A percentile compares a stretch with the other conserved stretches of the same genome.
Evolutionary conservation across 2,888 invertebrate species (phyloP).

Genomic region (Taenaris catops): DNA sequence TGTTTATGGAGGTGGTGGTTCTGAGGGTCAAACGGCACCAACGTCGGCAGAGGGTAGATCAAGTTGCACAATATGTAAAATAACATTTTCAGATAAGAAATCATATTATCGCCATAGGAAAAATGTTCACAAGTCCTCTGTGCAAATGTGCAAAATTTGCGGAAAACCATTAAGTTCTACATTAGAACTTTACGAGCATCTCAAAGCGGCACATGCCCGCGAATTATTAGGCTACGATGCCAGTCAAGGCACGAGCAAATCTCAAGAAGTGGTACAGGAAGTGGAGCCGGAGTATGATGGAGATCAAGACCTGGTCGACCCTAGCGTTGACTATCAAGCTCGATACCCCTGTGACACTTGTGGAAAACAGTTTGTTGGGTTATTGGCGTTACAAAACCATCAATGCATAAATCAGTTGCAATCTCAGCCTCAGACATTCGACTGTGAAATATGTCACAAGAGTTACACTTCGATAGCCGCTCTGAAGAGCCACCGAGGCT

Average conservation of each 20-base stretch:
- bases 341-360: constrained; percentile 78
- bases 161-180: constrained; percentile 82
- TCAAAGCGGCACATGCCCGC: constrained; percentile 79
- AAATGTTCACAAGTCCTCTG: constrained; percentile 70
- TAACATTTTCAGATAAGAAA: constrained; percentile 80
- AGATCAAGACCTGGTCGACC: constrained; percentile 53
- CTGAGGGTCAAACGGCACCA: constrained; percentile 34
- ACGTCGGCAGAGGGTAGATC: constrained; percentile 53
- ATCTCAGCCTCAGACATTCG: constrained; percentile 65
- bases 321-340: constrained; percentile 65
- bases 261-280: constrained; percentile 47
- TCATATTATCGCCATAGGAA: constrained; percentile 81
- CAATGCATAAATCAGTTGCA: constrained; percentile 65
- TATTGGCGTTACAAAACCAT: constrained; percentile 75
- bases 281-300: constrained; percentile 57
- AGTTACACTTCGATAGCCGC: constrained; percentile 83
- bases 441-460: constrained; percentile 83
- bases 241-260: constrained; percentile 57
- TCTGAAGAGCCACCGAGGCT: constrained; percentile 83
- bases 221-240: constrained; percentile 70
- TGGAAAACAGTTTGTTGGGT: constrained; percentile 75
- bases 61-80: constrained; percentile 81
- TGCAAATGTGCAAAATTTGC: constrained; percentile 82
- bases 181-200: constrained; percentile 81
- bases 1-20: constrained; percentile 43